Evolutionary conservation across 2,888 invertebrate genomes (phyloP).

Genomic region (Napeogenes sylphis): DNA sequence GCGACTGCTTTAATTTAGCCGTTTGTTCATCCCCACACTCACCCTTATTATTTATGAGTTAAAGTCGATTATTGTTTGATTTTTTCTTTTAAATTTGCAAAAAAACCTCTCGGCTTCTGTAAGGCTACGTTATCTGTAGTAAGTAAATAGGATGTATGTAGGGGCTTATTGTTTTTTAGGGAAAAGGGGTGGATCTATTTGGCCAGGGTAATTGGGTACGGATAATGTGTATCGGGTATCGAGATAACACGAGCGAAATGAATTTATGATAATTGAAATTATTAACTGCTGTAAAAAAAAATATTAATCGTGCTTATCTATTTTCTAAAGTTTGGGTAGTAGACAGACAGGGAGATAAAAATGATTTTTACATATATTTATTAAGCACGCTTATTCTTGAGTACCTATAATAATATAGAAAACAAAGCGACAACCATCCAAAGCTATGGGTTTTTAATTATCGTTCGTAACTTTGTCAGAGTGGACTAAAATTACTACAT

Average conservation of each 20-base stretch:
- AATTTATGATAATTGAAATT: neutral
- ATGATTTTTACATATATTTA: no score
- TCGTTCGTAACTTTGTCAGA: no score
- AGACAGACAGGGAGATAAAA: no score
- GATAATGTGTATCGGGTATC: constrained; percentile 25
- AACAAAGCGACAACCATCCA: no score
- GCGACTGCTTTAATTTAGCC: constrained; percentile 42
- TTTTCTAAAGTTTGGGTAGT: no score
- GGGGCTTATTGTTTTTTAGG: constrained; percentile 39
- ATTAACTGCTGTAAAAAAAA: no score
- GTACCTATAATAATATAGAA: no score
- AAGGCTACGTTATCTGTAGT: constrained; percentile 56
- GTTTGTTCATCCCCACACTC: constrained; percentile 31
- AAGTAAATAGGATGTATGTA: constrained; percentile 53
- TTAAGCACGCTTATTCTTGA: no score
- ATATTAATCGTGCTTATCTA: no score
- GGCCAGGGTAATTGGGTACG: constrained; percentile 35
- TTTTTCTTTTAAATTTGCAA: constrained; percentile 30
- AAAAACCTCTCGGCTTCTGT: constrained; percentile 40
- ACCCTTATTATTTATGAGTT: constrained; percentile 31
- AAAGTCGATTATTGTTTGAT: constrained; percentile 40
- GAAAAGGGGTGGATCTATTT: constrained; percentile 35
- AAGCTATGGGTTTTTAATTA: no score
- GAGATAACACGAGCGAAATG: constrained; percentile 16
- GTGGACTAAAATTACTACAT: no score